Evolutionary conservation across 2,113 vertebrate genomes (phyloP).

Genomic region (Alces alces): DNA sequence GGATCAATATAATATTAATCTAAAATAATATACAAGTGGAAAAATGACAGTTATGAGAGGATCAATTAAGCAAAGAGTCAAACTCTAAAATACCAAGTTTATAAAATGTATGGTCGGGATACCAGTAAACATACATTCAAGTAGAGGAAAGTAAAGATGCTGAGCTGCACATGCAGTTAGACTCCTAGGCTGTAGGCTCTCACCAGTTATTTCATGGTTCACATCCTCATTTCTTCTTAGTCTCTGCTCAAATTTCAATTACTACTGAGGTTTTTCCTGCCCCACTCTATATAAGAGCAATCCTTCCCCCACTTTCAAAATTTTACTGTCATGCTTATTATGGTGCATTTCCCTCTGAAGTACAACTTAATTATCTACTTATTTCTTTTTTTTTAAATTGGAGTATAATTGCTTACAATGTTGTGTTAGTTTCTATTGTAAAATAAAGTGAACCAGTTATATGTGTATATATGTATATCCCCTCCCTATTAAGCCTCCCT

Average conservation of each 20-base stretch:
- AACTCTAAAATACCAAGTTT: neutral
- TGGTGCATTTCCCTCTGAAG: neutral
- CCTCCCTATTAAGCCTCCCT: neutral
- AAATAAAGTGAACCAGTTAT: neutral
- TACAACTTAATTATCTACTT: neutral
- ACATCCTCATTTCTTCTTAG: neutral
- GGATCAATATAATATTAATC: neutral
- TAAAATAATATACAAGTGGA: neutral
- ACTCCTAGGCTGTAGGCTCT: neutral
- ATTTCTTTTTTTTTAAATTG: neutral
- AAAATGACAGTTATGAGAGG: neutral
- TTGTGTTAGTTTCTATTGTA: neutral
- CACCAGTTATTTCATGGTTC: neutral
- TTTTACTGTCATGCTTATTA: neutral
- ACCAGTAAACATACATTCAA: neutral
- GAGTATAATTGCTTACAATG: neutral
- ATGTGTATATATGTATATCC: neutral
- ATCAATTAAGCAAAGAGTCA: neutral
- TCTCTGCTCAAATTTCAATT: neutral
- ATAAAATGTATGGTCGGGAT: neutral
- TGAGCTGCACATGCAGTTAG: neutral
- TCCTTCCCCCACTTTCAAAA: neutral
- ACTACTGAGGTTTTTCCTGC: neutral
- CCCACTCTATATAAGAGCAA: neutral
- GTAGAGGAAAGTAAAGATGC: neutral